phyloP scores from a whole-genome alignment of 2,113 vertebrate genomes.

The Forbesichthys papilliferus region DNA sequence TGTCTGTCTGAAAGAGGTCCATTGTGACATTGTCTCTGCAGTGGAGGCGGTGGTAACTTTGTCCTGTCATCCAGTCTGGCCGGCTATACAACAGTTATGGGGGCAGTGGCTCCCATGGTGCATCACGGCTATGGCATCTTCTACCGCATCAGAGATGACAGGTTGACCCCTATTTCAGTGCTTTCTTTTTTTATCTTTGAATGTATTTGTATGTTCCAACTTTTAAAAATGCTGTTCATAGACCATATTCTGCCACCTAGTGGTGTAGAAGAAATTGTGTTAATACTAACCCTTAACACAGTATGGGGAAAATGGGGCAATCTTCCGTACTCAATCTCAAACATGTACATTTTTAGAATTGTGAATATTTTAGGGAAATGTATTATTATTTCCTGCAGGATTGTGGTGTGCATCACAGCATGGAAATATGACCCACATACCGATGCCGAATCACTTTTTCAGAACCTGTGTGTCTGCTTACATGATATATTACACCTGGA shows the following conservation, averaged over 20 bases:
- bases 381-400: slow-evolving; percentile 68
- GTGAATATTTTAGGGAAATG: not conserved
- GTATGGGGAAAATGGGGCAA: no score
- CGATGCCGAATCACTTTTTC: slow-evolving; percentile 81
- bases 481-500: slow-evolving; percentile 84
- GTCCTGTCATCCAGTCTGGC: slow-evolving; percentile 90
- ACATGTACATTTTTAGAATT: no score
- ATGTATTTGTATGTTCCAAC: no score
- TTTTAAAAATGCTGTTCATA: no score
- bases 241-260: no score
- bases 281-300: no score
- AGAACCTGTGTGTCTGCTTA: slow-evolving; percentile 75
- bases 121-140: slow-evolving; percentile 90
- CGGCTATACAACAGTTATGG: slow-evolving; percentile 85
- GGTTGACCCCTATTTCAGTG: slow-evolving; percentile 63
- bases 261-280: no score
- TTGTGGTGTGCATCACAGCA: slow-evolving; percentile 76
- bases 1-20: slow-evolving; percentile 4
- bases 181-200: no score
- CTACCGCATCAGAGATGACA: slow-evolving; percentile 91
- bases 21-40: slow-evolving; percentile 59
- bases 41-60: slow-evolving; percentile 95
- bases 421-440: slow-evolving; percentile 91
- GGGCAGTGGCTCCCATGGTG: slow-evolving; percentile 87
- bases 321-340: no score